Evolutionary conservation across 2,797 vertebrate genomes (phyloP).

Genomic region (Pygocentrus nattereri): DNA sequence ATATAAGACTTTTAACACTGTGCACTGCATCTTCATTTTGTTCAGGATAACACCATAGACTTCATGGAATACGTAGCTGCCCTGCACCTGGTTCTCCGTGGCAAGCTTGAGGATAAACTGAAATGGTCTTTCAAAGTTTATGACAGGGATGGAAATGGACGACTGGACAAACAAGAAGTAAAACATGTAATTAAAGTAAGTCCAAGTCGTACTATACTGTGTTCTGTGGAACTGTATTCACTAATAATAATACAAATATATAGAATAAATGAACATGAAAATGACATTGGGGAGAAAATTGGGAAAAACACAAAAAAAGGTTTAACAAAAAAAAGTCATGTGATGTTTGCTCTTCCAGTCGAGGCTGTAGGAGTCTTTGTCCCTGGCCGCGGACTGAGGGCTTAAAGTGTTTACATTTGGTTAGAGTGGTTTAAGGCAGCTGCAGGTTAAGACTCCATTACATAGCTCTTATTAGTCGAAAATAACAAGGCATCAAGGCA

Average conservation of each 20-base stretch:
- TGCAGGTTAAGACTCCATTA: slow-evolving; percentile 7
- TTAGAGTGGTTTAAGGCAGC: not conserved
- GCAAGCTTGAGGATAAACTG: slow-evolving; percentile 76
- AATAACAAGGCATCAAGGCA: not conserved
- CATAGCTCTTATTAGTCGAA: not conserved
- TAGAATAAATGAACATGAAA: too few relatives aligned
- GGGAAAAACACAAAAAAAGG: not conserved
- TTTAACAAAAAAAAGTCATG: not conserved
- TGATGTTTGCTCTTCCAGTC: too few relatives aligned
- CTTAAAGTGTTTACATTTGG: slow-evolving; percentile 1
- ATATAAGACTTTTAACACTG: not conserved
- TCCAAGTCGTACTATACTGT: not conserved
- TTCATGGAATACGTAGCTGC: slow-evolving; percentile 78
- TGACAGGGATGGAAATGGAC: slow-evolving; percentile 78
- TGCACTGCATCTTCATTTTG: not conserved
- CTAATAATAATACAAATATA: too few relatives aligned
- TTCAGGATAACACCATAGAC: slow-evolving; percentile 75
- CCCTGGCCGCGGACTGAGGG: not conserved
- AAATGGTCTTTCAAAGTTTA: slow-evolving; percentile 83
- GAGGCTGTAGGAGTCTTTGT: too few relatives aligned
- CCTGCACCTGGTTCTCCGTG: slow-evolving; percentile 72
- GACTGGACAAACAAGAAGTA: slow-evolving; percentile 73
- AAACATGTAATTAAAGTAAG: slow-evolving; percentile 65
- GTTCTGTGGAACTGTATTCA: not conserved
- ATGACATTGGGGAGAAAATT: not conserved